Percentiles rank a stretch among this genome's conserved stretches.
Evolutionary conservation across 2,797 vertebrate species (phyloP).

Genomic region (Crax fasciolata): DNA sequence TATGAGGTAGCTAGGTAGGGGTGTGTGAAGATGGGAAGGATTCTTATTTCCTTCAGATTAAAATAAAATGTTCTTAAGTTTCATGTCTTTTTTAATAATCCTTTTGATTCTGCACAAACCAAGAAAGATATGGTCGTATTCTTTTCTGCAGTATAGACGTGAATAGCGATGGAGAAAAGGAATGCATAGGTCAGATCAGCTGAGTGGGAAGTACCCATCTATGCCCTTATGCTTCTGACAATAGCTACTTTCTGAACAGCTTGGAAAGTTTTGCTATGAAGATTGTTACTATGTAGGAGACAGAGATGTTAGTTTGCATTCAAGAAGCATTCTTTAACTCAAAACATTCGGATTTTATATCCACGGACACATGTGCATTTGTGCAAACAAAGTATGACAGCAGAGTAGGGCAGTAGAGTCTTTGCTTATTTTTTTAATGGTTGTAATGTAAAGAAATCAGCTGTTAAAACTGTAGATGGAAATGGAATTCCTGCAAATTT

Average conservation of each 20-base stretch:
- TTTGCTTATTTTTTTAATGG: not conserved
- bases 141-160: not conserved
- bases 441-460: not conserved
- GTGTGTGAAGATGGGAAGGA: not conserved
- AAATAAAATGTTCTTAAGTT: not conserved
- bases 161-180: not conserved
- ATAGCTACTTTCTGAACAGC: not conserved
- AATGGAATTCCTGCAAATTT: not conserved
- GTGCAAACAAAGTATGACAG: not conserved
- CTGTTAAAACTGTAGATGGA: not conserved
- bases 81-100: not conserved
- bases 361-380: not conserved
- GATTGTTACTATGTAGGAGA: not conserved
- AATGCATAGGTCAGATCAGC: not conserved
- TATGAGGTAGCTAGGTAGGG: not conserved
- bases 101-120: not conserved
- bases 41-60: slow-evolving; percentile 21
- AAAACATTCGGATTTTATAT: slow-evolving; percentile 18
- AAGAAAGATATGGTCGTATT: not conserved
- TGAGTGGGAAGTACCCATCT: not conserved
- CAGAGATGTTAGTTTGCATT: not conserved
- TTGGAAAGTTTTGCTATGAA: not conserved
- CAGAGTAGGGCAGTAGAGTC: not conserved
- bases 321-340: not conserved
- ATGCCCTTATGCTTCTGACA: slow-evolving; percentile 4